Evolutionary conservation across 2,113 vertebrate species (phyloP), one percentile per base, ranked within the genome.

Genomic region (Rhinopomastus cyanomelas): DNA sequence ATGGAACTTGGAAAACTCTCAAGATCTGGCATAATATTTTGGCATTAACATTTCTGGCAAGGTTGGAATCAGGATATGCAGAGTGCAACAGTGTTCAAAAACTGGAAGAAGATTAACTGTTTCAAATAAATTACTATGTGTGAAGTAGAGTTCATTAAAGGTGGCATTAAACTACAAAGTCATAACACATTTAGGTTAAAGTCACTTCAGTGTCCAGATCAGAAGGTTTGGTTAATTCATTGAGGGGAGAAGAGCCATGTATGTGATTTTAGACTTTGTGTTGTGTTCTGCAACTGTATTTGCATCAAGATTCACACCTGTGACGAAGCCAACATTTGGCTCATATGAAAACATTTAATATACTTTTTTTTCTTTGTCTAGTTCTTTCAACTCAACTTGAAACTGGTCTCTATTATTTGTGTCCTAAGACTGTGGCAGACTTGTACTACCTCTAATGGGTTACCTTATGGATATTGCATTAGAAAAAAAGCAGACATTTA

Each of bases 401-500:
- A 90, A 55, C 16, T 75, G 7, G 1, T 79, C 22, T 62, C 25
- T 79, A 3, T 36, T 77, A 39, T 68, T 85, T 83, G 34, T 80
- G 30, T 34, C 75, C 15, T 61, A 6, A 22, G 29, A 59, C 22
- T 37, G 9, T 26, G 55, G 37, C 12, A 94, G 59, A 29, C 21
- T 52, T 82, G 19, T 66, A 9, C 39, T 64, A 8, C n/a, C 44
- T 75, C 59, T 88, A 81, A 48, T 9, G 65, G 59, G 12, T 67
- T 79, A 46, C 30, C 36, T 89, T 26, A 52, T 79, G 69, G 89
- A 85, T 89, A 84, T 61, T 81, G 12, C 53, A 61, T 36, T 65
- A 88, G n/a, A 44, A 91, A 85, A 15, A 88, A 88, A 77, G 67
- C 71, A 89, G 91, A 82, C 80, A 96, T 96, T 66, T 60, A 80